Percentiles rank a stretch among this genome's conserved stretches.
These are phyloP conservation scores for Tetragonisca angustula DNA, from an alignment of 2,888 invertebrate genomes.

Conservation along the genomic window DNA sequence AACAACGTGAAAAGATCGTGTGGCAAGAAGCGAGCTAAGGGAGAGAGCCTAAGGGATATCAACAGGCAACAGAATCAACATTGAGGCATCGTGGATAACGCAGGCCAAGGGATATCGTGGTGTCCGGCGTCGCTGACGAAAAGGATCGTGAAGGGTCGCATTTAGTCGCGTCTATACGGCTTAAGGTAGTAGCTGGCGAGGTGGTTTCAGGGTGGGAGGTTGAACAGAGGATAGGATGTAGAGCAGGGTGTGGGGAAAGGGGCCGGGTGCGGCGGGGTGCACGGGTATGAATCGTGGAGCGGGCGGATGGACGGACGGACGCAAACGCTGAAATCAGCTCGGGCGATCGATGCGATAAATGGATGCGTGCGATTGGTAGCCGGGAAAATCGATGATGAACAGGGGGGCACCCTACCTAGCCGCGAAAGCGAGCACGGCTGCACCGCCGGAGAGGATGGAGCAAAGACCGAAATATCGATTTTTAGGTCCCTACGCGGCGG, in stretches of 20 bases:
- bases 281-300: constrained; percentile 67
- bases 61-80: constrained; percentile 59
- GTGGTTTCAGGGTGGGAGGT: constrained; percentile 54
- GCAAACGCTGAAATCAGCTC: constrained; percentile 83
- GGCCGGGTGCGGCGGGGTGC: constrained; percentile 49
- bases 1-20: neutral
- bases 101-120: constrained; percentile 9
- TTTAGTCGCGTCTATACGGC: constrained; percentile 44
- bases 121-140: constrained; percentile 34
- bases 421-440: constrained; percentile 68
- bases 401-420: constrained; percentile 78
- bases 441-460: constrained; percentile 85
- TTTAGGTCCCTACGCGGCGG: constrained; percentile 87
- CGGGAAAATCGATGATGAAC: constrained; percentile 83
- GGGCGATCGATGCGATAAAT: constrained; percentile 91
- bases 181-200: constrained; percentile 52
- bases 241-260: constrained; percentile 25
- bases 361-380: constrained; percentile 89
- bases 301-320: constrained; percentile 77
- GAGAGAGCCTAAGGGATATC: constrained; percentile 34
- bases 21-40: neutral
- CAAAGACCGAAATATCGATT: constrained; percentile 90
- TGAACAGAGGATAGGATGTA: constrained; percentile 38
- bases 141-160: constrained; percentile 57
- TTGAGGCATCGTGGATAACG: constrained; percentile 30